A percentile compares a stretch with the other conserved stretches of the same genome.
These are phyloP conservation scores for Cotesia vestalis DNA, from an alignment of 1,140 invertebrate genomes.

Conservation along the genomic window DNA sequence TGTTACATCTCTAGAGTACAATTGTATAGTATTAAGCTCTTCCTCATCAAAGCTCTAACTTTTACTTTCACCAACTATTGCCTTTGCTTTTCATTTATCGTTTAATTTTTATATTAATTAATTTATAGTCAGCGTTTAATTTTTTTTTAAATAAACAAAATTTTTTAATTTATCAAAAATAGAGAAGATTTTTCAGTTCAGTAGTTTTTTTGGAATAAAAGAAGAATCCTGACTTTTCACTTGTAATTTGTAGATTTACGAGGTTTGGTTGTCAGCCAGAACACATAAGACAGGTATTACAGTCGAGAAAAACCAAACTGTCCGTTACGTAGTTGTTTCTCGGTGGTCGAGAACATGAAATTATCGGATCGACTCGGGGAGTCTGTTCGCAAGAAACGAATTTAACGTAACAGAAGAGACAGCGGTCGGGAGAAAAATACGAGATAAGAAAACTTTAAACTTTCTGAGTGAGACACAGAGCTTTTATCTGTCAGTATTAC, in stretches of 20 bases:
- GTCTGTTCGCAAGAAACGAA: background rate
- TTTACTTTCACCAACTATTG: no score
- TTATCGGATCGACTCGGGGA: conserved; percentile 46
- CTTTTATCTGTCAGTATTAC: no score
- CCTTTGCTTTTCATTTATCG: no score
- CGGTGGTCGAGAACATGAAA: conserved; percentile 49
- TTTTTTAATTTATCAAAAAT: background rate
- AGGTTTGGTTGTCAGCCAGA: conserved; percentile 41
- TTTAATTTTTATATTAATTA: no score
- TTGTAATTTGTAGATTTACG: conserved; percentile 42
- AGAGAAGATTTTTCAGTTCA: background rate
- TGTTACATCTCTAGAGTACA: no score
- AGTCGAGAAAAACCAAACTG: conserved; percentile 43
- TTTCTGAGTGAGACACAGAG: no score
- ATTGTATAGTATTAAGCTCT: no score
- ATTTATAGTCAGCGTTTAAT: no score
- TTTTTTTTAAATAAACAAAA: no score
- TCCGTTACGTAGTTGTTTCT: conserved; percentile 50
- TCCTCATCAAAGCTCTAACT: no score
- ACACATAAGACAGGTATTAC: conserved; percentile 51
- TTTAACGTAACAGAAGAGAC: background rate
- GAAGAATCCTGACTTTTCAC: conserved; percentile 35
- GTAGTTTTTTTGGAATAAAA: background rate
- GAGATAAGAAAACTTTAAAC: background rate
- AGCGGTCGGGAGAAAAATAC: background rate